Conservation (phyloP, 2,113 vertebrate genomes). For the Uropsilus gracilis region DNA sequence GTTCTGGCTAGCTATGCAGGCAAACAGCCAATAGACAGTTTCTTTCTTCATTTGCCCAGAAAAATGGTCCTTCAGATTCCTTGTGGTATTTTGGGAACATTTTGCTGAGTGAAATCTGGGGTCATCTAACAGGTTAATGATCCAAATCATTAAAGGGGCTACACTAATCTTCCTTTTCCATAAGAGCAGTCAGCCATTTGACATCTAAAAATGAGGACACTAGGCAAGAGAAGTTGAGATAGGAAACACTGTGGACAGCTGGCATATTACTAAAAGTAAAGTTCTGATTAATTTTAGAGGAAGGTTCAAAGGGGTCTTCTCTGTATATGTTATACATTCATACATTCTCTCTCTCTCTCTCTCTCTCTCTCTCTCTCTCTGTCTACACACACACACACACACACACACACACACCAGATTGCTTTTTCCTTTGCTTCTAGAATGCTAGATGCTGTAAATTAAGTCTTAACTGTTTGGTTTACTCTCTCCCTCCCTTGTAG, state of each 20-base stretch:
- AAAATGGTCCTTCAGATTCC: constrained; percentile 40
- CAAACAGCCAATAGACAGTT: neutral
- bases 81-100: constrained; percentile 45
- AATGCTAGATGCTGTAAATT: neutral
- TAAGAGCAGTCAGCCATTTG: neutral
- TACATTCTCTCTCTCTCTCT: no score
- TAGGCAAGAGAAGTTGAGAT: neutral
- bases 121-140: constrained; percentile 64
- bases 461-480: neutral
- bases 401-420: neutral
- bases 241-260: neutral
- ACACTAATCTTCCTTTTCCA: constrained; percentile 19
- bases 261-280: neutral
- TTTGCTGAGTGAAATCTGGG: constrained; percentile 10
- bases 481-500: neutral
- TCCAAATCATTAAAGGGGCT: constrained; percentile 17
- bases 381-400: neutral
- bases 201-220: constrained; percentile 32
- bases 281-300: neutral
- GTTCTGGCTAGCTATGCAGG: neutral
- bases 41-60: constrained; percentile 40
- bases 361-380: no score
- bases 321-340: no score
- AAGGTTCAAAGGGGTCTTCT: neutral
- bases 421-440: neutral